These are phyloP conservation scores for Labrus mixtus DNA, from an alignment of 2,113 vertebrate species.

Conservation along the genomic window DNA sequence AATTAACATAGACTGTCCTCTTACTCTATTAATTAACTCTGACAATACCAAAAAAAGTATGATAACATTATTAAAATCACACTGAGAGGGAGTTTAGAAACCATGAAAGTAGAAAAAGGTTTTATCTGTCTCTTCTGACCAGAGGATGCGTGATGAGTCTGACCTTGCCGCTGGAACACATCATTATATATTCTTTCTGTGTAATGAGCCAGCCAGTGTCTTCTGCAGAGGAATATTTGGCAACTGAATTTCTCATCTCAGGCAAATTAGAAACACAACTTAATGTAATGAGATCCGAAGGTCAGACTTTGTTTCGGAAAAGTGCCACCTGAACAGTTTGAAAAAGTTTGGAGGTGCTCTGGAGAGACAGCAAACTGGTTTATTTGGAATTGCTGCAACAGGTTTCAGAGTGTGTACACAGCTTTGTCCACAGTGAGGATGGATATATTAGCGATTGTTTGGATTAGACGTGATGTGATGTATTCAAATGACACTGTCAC, in stretches of 20 bases:
- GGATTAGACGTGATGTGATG: constrained; percentile 53
- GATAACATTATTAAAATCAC: constrained; percentile 11
- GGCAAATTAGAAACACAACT: constrained; percentile 13
- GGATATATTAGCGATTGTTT: constrained; percentile 55
- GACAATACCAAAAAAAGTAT: not conserved
- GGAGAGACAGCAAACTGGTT: constrained; percentile 6
- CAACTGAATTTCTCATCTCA: constrained; percentile 30
- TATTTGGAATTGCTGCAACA: constrained; percentile 46
- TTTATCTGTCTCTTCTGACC: constrained; percentile 7
- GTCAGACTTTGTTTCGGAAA: constrained; percentile 49
- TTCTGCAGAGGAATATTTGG: constrained; percentile 30
- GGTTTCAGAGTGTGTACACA: constrained; percentile 48
- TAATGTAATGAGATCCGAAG: constrained; percentile 54
- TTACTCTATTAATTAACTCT: not conserved
- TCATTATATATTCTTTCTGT: constrained; percentile 41
- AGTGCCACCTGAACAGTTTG: constrained; percentile 28
- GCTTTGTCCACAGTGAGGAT: constrained; percentile 27
- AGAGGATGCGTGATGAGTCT: constrained; percentile 20
- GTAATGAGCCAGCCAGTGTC: constrained; percentile 42
- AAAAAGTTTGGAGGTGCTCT: constrained; percentile 34
- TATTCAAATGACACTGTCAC: constrained; percentile 41
- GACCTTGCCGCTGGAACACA: constrained; percentile 33
- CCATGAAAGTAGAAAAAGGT: not conserved
- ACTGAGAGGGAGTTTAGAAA: not conserved
- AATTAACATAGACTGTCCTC: not conserved